Conservation (phyloP, 2,797 vertebrate species). For the Cossypha caffra region DNA sequence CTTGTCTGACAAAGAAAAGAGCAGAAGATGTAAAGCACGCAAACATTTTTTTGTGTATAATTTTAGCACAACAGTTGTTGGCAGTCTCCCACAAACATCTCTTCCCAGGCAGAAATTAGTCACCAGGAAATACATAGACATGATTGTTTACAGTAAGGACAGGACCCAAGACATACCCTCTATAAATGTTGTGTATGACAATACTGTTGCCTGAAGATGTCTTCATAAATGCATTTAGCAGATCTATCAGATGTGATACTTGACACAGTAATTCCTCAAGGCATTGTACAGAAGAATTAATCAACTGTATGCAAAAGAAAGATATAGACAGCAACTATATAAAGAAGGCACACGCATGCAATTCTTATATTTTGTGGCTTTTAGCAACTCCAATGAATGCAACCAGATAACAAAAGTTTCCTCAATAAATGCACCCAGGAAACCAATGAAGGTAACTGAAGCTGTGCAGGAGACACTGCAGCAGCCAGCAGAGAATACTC, state of each 20-base stretch:
- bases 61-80: background rate
- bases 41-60: background rate
- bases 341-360: background rate
- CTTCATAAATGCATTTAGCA: slow-evolving; percentile 26
- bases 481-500: background rate
- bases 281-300: slow-evolving; percentile 13
- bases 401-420: background rate
- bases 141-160: background rate
- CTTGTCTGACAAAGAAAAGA: background rate
- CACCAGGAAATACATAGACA: background rate
- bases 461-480: background rate
- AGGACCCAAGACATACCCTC: background rate
- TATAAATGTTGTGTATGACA: background rate
- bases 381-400: background rate
- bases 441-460: background rate
- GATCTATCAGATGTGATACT: slow-evolving; percentile 12
- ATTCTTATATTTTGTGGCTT: background rate
- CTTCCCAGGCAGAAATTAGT: slow-evolving; percentile 13
- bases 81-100: background rate
- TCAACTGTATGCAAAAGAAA: background rate
- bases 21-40: background rate
- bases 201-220: background rate
- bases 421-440: background rate
- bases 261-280: slow-evolving; percentile 24
- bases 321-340: background rate